phyloP scores from a whole-genome alignment of 2,113 vertebrate species.

The Anolis sagrei region DNA sequence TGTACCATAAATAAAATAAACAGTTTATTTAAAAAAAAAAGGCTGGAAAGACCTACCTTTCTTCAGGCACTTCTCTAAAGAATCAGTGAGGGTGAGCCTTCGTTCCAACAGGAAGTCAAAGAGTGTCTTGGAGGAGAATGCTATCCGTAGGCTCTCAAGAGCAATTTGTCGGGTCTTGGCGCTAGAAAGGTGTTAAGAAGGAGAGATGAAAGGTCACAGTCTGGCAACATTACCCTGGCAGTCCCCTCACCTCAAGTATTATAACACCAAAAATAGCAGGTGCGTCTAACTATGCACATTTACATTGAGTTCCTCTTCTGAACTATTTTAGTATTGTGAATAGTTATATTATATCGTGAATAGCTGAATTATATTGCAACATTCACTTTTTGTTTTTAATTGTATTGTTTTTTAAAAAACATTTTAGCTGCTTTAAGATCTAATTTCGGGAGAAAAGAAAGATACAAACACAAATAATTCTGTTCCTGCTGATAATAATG shows the following conservation, averaged over 20 bases:
- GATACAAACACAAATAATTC: too few species aligned
- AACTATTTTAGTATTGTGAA: not conserved
- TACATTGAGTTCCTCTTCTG: not conserved
- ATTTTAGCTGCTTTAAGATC: too few species aligned
- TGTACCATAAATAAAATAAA: too few species aligned
- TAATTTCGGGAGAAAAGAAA: too few species aligned
- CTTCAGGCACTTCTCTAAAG: slow-evolving; percentile 90
- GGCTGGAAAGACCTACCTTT: slow-evolving; percentile 80
- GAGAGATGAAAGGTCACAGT: not conserved
- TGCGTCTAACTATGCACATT: not conserved
- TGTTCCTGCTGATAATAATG: too few species aligned
- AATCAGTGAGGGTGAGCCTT: slow-evolving; percentile 85
- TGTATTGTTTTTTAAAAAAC: too few species aligned
- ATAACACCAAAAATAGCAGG: not conserved
- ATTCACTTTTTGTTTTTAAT: too few species aligned
- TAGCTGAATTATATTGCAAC: too few species aligned
- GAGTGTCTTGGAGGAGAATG: slow-evolving; percentile 85
- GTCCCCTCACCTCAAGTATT: not conserved
- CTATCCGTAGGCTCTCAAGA: slow-evolving; percentile 85
- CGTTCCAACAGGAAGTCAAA: slow-evolving; percentile 88
- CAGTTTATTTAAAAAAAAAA: too few species aligned
- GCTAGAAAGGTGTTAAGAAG: slow-evolving; percentile 64
- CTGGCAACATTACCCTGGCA: not conserved
- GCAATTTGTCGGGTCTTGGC: slow-evolving; percentile 85
- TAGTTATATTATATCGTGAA: too few species aligned